Conservation (phyloP, 2,888 invertebrate species). For the Hirtodrosophila histrioides region DNA sequence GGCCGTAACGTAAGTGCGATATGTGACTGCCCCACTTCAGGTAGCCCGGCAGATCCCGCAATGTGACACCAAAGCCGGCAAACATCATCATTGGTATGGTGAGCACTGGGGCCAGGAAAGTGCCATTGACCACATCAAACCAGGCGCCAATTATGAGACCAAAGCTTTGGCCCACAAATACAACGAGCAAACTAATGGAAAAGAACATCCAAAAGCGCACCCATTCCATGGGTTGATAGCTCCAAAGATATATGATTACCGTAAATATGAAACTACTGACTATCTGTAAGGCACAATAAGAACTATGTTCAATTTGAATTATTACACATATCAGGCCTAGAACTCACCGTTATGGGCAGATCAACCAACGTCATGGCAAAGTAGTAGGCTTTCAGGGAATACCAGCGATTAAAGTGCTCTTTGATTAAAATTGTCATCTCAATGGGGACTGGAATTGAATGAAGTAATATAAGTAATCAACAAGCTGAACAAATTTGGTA, state of each 20-base stretch:
- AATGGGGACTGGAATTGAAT: constrained; percentile 85
- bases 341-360: constrained; percentile 90
- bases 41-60: constrained; percentile 93
- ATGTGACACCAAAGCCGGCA: constrained; percentile 96
- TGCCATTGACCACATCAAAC: constrained; percentile 95
- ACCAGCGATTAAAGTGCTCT: constrained; percentile 95
- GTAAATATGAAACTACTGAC: constrained; percentile 89
- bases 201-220: constrained; percentile 94
- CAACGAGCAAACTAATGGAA: constrained; percentile 91
- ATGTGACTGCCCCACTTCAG: constrained; percentile 96
- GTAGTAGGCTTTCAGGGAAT: constrained; percentile 93
- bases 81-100: constrained; percentile 98
- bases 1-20: constrained; percentile 95
- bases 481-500: too few relatives aligned
- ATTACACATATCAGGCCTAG: background rate
- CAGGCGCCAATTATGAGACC: constrained; percentile 96
- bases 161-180: constrained; percentile 95
- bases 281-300: constrained; percentile 84
- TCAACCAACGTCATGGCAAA: constrained; percentile 90
- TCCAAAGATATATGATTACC: constrained; percentile 93
- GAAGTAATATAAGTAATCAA: background rate
- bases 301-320: background rate
- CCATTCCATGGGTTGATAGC: constrained; percentile 93
- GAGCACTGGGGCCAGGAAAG: constrained; percentile 95
- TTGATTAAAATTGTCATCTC: constrained; percentile 93